phyloP scores from a whole-genome alignment of 2,113 vertebrate species.

The Sylvietta virens region DNA sequence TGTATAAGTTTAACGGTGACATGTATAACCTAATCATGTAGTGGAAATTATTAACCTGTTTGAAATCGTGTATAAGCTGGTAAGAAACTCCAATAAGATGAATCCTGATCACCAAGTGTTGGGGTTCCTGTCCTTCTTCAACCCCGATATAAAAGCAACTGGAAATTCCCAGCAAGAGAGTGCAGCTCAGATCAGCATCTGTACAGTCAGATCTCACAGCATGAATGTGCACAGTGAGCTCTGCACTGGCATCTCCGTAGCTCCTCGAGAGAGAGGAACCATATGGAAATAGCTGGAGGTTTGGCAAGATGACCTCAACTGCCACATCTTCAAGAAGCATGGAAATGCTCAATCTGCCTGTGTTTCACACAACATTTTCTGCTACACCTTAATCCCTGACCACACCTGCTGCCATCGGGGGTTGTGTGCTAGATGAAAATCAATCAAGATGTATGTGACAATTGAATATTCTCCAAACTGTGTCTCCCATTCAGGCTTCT shows the following conservation, averaged over 20 bases:
- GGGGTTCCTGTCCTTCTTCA: too few relatives aligned
- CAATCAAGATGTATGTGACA: rapidly evolving
- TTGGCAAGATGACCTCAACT: neutral
- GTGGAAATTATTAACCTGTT: too few relatives aligned
- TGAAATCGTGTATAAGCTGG: too few relatives aligned
- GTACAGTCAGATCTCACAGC: rapidly evolving
- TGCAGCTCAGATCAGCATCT: neutral
- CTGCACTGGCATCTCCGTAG: neutral
- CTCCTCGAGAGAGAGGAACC: neutral
- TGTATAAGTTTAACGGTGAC: too few relatives aligned
- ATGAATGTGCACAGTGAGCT: rapidly evolving
- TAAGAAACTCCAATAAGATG: too few relatives aligned
- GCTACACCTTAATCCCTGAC: neutral
- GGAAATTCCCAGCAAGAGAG: neutral
- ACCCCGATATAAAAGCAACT: too few relatives aligned
- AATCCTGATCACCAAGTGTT: too few relatives aligned
- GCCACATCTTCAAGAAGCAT: rapidly evolving
- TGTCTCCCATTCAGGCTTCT: neutral
- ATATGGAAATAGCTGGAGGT: neutral
- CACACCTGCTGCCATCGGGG: neutral
- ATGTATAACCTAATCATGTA: too few relatives aligned
- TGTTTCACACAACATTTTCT: neutral
- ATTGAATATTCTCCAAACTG: neutral
- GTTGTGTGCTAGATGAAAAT: neutral
- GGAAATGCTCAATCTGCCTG: neutral